Conservation (phyloP, 2,113 vertebrate genomes). For the Dipodomys stephensi region DNA sequence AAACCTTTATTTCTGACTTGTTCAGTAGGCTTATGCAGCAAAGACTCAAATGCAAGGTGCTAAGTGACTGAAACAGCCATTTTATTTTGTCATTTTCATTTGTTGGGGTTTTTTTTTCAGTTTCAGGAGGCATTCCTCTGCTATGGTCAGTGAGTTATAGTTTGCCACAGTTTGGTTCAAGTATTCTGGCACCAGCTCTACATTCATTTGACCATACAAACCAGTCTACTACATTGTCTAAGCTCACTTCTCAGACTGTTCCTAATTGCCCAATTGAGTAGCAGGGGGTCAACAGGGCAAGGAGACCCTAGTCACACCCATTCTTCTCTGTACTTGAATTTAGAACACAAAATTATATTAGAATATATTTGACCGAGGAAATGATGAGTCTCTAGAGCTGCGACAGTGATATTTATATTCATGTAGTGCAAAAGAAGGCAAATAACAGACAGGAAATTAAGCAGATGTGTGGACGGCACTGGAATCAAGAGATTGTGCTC, state of each 20-base stretch:
- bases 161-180: background rate
- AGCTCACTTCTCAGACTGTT: background rate
- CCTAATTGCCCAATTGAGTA: background rate
- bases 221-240: background rate
- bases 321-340: background rate
- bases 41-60: slow-evolving; percentile 16
- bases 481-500: background rate
- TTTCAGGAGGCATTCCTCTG: background rate
- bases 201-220: background rate
- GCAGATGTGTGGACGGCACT: background rate
- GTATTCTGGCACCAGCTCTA: background rate
- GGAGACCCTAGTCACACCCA: background rate
- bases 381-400: background rate
- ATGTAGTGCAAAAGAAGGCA: background rate
- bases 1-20: slow-evolving; percentile 15
- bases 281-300: background rate
- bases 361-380: background rate
- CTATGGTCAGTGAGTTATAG: background rate
- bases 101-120: background rate
- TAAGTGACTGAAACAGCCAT: background rate
- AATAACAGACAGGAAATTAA: background rate
- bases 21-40: background rate
- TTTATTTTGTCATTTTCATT: slow-evolving; percentile 7
- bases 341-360: background rate
- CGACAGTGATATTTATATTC: background rate